Percentiles rank a stretch among this genome's conserved stretches.
These are phyloP conservation scores for Theretra japonica DNA, from an alignment of 2,888 invertebrate species.

Conservation along the genomic window DNA sequence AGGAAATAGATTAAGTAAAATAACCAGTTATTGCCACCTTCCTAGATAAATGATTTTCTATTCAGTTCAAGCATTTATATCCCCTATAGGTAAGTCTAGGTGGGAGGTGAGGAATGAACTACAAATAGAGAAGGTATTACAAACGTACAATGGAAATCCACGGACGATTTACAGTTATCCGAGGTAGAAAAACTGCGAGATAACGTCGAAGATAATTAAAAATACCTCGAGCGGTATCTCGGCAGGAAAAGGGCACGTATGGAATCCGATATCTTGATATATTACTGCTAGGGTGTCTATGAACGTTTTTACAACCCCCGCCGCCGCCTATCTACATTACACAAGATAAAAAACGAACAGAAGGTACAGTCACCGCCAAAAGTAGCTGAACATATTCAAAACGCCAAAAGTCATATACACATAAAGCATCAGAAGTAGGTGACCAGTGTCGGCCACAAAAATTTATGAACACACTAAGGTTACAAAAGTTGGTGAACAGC, in stretches of 20 bases:
- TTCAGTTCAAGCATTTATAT: neutral
- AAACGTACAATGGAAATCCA: conserved; percentile 20
- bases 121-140: neutral
- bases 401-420: too few relatives aligned
- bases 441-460: too few relatives aligned
- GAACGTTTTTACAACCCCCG: conserved; percentile 69
- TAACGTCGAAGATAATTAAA: conserved; percentile 57
- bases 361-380: too few relatives aligned
- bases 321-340: conserved; percentile 50
- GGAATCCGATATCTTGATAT: conserved; percentile 77
- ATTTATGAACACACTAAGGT: too few relatives aligned
- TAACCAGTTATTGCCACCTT: neutral
- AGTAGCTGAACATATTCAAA: too few relatives aligned
- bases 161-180: conserved; percentile 33
- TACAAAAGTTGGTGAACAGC: too few relatives aligned
- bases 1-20: neutral
- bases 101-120: too few relatives aligned
- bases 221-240: conserved; percentile 57
- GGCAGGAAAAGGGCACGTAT: conserved; percentile 52
- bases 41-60: neutral
- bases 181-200: conserved; percentile 36
- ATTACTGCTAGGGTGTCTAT: conserved; percentile 65
- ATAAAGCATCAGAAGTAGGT: too few relatives aligned
- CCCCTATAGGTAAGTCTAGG: neutral
- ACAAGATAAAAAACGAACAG: conserved; percentile 4